Conservation (phyloP, 2,888 invertebrate genomes). For the Drosophila helvetica region DNA sequence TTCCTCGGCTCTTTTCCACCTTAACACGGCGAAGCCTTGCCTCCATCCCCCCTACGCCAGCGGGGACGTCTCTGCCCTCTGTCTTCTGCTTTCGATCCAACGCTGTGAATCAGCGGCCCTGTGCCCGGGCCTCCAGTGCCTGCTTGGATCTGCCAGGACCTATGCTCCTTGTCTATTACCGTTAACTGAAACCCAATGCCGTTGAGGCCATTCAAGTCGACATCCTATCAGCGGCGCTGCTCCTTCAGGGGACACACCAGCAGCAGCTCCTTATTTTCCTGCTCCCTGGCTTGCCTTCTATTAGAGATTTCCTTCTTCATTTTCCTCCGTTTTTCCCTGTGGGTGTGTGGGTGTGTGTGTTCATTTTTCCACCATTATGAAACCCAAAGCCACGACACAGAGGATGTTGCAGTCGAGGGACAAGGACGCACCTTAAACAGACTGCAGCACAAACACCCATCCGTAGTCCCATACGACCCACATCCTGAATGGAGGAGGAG, state of each 20-base stretch:
- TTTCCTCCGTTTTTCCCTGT: constrained; percentile 14
- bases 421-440: constrained; percentile 45
- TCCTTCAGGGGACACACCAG: constrained; percentile 20
- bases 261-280: background rate
- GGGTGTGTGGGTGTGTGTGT: background rate
- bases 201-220: constrained; percentile 57
- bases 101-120: constrained; percentile 5
- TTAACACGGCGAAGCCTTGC: background rate
- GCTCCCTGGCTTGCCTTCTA: background rate
- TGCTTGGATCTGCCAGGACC: background rate
- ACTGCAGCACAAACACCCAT: constrained; percentile 24
- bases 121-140: constrained; percentile 14
- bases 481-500: constrained; percentile 15
- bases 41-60: background rate
- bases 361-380: constrained; percentile 41
- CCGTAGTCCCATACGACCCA: constrained; percentile 1
- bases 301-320: constrained; percentile 45
- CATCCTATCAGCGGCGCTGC: constrained; percentile 53
- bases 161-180: constrained; percentile 53
- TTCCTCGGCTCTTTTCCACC: background rate
- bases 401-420: constrained; percentile 33
- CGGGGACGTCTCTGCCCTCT: constrained; percentile 18
- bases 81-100: constrained; percentile 17
- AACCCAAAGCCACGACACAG: constrained; percentile 41
- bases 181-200: constrained; percentile 61